Evolutionary conservation across 2,888 invertebrate species (phyloP).

Genomic region (Diplolepis rosae): DNA sequence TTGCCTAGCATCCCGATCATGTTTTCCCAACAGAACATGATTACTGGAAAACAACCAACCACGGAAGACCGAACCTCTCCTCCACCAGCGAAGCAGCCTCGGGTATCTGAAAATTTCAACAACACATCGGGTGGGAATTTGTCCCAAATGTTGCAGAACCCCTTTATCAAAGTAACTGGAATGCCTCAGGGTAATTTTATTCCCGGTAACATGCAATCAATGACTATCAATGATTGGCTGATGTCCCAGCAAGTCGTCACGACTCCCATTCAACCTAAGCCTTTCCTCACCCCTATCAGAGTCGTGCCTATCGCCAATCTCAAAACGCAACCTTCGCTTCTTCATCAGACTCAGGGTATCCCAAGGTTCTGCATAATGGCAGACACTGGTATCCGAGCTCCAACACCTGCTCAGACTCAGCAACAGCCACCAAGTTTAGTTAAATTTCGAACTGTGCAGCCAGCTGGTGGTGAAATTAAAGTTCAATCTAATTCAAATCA

Average conservation of each 20-base stretch:
- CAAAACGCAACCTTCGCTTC: conserved; percentile 64
- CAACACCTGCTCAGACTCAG: conserved; percentile 34
- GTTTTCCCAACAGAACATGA: conserved; percentile 50
- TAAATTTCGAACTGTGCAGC: conserved; percentile 43
- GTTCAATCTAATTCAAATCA: background rate
- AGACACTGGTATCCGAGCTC: conserved; percentile 46
- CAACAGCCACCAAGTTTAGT: conserved; percentile 41
- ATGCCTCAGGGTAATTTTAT: conserved; percentile 41
- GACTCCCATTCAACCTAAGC: conserved; percentile 54
- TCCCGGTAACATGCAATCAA: conserved; percentile 47
- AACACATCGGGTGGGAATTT: conserved; percentile 20
- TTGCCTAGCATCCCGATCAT: conserved; percentile 54
- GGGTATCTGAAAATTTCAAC: conserved; percentile 28
- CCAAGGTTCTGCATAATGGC: conserved; percentile 69
- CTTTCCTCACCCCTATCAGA: conserved; percentile 63
- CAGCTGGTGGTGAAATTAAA: background rate
- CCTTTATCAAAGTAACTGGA: conserved; percentile 41
- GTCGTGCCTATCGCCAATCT: conserved; percentile 67
- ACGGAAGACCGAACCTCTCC: conserved; percentile 23
- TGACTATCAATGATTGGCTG: conserved; percentile 53
- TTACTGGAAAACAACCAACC: conserved; percentile 43
- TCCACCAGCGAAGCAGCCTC: conserved; percentile 28
- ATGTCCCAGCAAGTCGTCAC: conserved; percentile 48
- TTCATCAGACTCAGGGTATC: conserved; percentile 65
- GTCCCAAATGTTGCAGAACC: conserved; percentile 21